Percentiles rank a stretch among this genome's conserved stretches.
Evolutionary conservation across 2,113 vertebrate genomes (phyloP).

Genomic region (Sminthopsis crassicaudata): DNA sequence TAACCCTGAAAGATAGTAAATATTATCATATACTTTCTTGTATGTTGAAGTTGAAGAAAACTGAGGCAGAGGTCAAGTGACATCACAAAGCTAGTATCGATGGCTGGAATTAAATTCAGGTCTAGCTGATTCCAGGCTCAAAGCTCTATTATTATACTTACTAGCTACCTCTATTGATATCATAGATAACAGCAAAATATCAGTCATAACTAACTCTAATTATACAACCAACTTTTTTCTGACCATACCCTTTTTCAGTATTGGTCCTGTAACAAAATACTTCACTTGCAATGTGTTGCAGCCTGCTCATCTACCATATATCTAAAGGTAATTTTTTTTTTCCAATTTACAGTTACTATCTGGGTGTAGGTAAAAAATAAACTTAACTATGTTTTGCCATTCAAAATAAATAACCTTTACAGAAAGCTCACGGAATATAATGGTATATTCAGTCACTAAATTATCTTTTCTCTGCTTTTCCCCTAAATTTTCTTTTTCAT

Average conservation of each 20-base stretch:
- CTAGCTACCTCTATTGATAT: background rate
- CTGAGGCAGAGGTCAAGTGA: background rate
- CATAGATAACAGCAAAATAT: background rate
- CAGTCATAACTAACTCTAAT: background rate
- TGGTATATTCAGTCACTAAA: background rate
- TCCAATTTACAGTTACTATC: background rate
- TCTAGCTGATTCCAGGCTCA: background rate
- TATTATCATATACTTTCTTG: background rate
- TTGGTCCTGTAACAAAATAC: background rate
- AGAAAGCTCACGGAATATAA: background rate
- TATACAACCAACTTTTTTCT: background rate
- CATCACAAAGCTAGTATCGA: background rate
- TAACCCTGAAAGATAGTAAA: background rate
- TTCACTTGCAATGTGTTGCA: background rate
- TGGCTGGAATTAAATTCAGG: background rate
- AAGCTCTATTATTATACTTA: background rate
- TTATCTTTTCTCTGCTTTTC: background rate
- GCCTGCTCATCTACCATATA: background rate
- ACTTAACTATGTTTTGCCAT: conserved; percentile 22
- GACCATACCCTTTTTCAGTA: background rate
- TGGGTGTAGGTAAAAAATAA: background rate
- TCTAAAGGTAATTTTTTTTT: background rate
- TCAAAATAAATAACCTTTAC: conserved; percentile 40
- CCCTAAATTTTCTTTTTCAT: background rate
- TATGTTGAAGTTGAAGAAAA: background rate